phyloP scores from a whole-genome alignment of 2,888 invertebrate species.

The Acanthosepion pharaonis region DNA sequence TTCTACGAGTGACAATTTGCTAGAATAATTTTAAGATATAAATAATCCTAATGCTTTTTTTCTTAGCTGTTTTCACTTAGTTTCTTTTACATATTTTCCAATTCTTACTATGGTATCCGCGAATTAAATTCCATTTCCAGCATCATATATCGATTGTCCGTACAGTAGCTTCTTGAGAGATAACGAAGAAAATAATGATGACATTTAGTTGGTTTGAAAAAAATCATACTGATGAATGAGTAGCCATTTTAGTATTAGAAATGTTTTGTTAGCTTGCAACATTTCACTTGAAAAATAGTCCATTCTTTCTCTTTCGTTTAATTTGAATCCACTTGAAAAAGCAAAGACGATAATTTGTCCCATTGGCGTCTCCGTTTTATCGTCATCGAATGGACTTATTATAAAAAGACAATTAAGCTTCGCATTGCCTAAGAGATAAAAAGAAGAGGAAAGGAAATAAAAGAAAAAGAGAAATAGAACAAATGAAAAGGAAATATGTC shows the following conservation, averaged over 20 bases:
- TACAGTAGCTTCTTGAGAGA: neutral
- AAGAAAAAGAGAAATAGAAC: neutral
- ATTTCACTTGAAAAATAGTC: neutral
- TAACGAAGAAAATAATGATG: neutral
- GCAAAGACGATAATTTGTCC: neutral
- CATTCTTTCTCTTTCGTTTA: neutral
- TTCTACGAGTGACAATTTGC: no score
- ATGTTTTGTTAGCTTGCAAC: neutral
- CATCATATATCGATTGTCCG: neutral
- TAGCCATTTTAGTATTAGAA: neutral
- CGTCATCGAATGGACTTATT: neutral
- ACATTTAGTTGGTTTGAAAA: neutral
- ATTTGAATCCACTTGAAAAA: neutral
- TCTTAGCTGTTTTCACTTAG: no score
- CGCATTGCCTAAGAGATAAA: neutral
- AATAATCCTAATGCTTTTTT: no score
- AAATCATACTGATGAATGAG: neutral
- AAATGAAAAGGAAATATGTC: neutral
- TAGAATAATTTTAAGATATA: no score
- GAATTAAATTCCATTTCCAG: neutral
- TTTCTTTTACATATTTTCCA: no score
- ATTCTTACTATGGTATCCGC: neutral
- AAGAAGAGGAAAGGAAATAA: neutral
- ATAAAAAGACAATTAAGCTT: neutral
- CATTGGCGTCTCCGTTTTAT: neutral